Conservation (phyloP, 2,797 vertebrate genomes). For the Cyclopterus lumpus region DNA sequence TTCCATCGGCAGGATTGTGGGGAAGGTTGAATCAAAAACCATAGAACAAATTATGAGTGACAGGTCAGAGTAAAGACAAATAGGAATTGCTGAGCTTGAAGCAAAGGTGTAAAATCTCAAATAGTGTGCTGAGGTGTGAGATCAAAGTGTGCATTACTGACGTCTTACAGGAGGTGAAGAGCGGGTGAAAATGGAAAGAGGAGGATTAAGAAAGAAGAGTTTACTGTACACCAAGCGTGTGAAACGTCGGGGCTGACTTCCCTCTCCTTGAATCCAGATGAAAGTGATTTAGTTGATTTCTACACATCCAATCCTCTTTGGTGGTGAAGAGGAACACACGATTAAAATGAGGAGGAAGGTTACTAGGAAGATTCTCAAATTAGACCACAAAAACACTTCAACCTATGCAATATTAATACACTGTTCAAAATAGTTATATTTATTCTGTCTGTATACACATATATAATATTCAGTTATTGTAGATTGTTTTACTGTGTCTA, state of each 20-base stretch:
- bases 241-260: neutral
- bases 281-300: constrained; percentile 20
- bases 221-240: neutral
- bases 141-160: constrained; percentile 4
- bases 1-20: neutral
- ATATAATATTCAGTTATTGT: too few species aligned
- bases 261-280: constrained; percentile 5
- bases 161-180: neutral
- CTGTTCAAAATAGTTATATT: too few species aligned
- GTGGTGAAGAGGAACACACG: neutral
- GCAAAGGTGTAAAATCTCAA: neutral
- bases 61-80: neutral
- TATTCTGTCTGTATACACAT: too few species aligned
- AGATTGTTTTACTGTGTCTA: too few species aligned
- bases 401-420: too few species aligned
- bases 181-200: neutral
- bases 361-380: neutral
- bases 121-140: constrained; percentile 2
- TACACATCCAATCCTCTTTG: constrained; percentile 16
- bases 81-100: neutral
- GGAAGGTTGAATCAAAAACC: neutral
- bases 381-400: too few species aligned
- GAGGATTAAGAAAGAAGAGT: constrained; percentile 8
- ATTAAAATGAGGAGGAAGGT: constrained; percentile 24
- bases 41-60: neutral